phyloP scores from a whole-genome alignment of 2,888 invertebrate species.

The Chaitophorus viminalis region DNA sequence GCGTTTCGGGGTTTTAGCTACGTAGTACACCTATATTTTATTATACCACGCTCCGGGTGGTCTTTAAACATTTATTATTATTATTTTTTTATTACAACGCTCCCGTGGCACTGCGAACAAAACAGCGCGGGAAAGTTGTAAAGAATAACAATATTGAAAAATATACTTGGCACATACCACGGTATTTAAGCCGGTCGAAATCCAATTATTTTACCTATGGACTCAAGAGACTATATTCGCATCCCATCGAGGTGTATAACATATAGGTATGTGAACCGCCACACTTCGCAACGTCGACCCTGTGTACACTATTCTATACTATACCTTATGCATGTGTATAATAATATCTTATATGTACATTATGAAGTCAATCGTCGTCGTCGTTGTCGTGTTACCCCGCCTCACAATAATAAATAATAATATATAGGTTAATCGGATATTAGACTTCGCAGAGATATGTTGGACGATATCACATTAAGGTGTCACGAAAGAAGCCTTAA shows the following conservation, averaged over 20 bases:
- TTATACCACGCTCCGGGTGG: not conserved
- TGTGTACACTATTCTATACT: no score
- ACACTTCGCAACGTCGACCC: no score
- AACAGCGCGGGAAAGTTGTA: not conserved
- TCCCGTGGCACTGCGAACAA: not conserved
- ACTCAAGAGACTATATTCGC: not conserved
- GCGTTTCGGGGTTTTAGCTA: not conserved
- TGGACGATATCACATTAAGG: slow-evolving; percentile 5
- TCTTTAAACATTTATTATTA: not conserved
- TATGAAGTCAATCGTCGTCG: not conserved
- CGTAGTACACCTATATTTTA: not conserved
- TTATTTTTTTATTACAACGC: not conserved
- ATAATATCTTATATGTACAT: not conserved
- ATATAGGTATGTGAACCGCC: no score
- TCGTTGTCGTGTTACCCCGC: not conserved
- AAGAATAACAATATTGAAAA: not conserved
- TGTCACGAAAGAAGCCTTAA: slow-evolving; percentile 33
- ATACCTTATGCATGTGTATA: not conserved
- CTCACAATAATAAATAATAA: not conserved
- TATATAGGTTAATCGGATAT: slow-evolving; percentile 13
- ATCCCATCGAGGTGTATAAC: not conserved
- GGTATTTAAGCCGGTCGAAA: not conserved
- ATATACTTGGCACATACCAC: not conserved
- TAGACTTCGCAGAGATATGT: not conserved
- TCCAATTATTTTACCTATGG: not conserved